Evolutionary conservation across 2,797 vertebrate genomes (phyloP), one percentile per base, ranked within the genome.

Genomic region (Pitangus sulphuratus): DNA sequence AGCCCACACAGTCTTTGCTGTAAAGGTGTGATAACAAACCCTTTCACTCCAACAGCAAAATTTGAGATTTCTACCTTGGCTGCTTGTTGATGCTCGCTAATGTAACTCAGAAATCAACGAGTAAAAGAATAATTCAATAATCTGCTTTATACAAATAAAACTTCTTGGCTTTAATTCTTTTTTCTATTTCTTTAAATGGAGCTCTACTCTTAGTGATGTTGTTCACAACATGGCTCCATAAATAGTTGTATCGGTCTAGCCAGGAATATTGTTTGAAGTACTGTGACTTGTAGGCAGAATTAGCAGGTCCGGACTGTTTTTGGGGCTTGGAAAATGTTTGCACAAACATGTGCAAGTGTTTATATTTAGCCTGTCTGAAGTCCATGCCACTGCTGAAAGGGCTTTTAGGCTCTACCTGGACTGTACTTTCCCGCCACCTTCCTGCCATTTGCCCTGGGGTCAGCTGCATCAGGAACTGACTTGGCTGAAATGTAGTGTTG

Each of bases 331-430:
- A 78, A 81, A 33, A 53, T 19, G 7, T 61, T 91, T 89, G 35
- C 20, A 42, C 16, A 53, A 69, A 70, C 3, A 4, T 0, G 0
- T 50, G 0, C 42, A 87, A 69, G 6, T 47, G 26, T 78, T 66
- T 21, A 28, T 20, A 71, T 89, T 88, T 48, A 84, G 31, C 37
- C 12, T 74, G 15, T 61, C 8, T 61, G 25, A 84, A 78, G 20
- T 37, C 17, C 5, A 3, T 68, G 37, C 15, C 12, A 13, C 30
- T 64, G n/a, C 16, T 81, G 57, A 35, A 84, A 62, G 28, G 53
- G 30, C 22, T 45, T 82, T 79, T 60, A 68, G 31, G 17, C 15
- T 87, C 7, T 58, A 26, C 24, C n/a, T 58, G 44, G 30, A 33
- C 61, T 71, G 22, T 6, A 6, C 35, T 50, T 74, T 39, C n/a